Evolutionary conservation across 1,140 invertebrate species (phyloP).

Genomic region (Hyles euphorbiae): DNA sequence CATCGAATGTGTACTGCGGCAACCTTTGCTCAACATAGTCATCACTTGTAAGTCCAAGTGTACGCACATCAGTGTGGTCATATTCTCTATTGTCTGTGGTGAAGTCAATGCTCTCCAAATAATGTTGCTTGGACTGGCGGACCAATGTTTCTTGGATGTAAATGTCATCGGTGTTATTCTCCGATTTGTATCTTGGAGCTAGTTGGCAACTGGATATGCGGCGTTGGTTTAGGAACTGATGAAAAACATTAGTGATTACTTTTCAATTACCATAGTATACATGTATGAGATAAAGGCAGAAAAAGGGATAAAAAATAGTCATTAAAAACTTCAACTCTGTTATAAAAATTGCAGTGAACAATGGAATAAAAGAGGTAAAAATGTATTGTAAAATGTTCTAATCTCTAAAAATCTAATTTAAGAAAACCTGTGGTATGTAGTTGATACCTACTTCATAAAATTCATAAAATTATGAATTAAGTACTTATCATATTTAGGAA

Average conservation of each 20-base stretch:
- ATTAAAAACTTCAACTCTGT: no score
- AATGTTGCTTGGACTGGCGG: neutral
- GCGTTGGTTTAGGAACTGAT: slow-evolving; percentile 54
- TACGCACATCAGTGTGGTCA: slow-evolving; percentile 26
- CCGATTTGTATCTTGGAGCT: slow-evolving; percentile 38
- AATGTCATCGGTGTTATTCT: slow-evolving; percentile 46
- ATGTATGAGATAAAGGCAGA: no score
- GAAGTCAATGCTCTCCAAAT: neutral
- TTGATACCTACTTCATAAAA: no score
- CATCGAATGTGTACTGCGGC: slow-evolving; percentile 25
- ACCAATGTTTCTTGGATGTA: slow-evolving; percentile 35
- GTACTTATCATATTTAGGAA: no score
- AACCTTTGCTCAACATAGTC: slow-evolving; percentile 57
- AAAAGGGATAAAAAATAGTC: no score
- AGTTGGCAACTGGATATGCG: slow-evolving; percentile 60
- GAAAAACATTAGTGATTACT: slow-evolving; percentile 19
- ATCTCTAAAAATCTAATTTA: no score
- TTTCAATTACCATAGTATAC: no score
- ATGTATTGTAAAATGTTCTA: no score
- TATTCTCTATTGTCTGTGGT: neutral
- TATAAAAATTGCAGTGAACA: no score
- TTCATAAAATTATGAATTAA: no score
- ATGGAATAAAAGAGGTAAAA: no score
- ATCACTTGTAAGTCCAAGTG: slow-evolving; percentile 50
- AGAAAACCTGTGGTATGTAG: no score